These are phyloP conservation scores for Mercenaria mercenaria DNA, from an alignment of 1,140 invertebrate species.

Conservation along the genomic window DNA sequence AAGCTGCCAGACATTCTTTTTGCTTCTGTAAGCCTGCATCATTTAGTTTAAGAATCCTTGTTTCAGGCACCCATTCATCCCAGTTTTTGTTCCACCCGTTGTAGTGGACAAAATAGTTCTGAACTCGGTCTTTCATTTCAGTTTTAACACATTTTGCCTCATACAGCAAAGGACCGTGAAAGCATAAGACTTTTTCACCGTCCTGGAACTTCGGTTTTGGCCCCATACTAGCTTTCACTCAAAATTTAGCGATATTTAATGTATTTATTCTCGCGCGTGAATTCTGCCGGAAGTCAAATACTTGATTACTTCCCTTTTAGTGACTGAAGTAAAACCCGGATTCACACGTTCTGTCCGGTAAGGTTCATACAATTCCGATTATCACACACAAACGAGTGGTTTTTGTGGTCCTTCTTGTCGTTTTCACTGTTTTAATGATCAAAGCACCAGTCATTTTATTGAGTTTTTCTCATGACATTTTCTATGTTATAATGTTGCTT, in stretches of 20 bases:
- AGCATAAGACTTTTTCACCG: slow-evolving; percentile 96
- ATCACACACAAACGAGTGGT: too few species aligned
- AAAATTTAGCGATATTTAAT: neutral
- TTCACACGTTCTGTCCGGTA: too few species aligned
- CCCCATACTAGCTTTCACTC: slow-evolving; percentile 62
- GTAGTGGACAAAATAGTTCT: slow-evolving; percentile 98
- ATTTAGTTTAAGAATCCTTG: slow-evolving; percentile 96
- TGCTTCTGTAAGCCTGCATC: slow-evolving; percentile 96
- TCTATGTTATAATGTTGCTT: too few species aligned
- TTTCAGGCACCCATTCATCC: slow-evolving; percentile 99
- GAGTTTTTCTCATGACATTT: too few species aligned
- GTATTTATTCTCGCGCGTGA: neutral
- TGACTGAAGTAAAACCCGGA: neutral
- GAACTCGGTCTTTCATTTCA: slow-evolving; percentile 93
- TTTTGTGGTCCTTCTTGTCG: too few species aligned
- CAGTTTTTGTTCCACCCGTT: slow-evolving; percentile 99
- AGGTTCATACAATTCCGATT: too few species aligned
- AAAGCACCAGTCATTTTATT: too few species aligned
- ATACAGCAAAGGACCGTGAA: slow-evolving; percentile 97
- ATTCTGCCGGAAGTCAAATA: neutral
- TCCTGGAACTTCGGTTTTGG: slow-evolving; percentile 80
- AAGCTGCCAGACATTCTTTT: slow-evolving; percentile 92
- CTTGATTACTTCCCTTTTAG: neutral
- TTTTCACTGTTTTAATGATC: too few species aligned
- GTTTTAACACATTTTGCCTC: slow-evolving; percentile 98